Evolutionary conservation across 2,888 invertebrate genomes (phyloP), one percentile per base, ranked within the genome.

Genomic region (Hecatera dysodea): DNA sequence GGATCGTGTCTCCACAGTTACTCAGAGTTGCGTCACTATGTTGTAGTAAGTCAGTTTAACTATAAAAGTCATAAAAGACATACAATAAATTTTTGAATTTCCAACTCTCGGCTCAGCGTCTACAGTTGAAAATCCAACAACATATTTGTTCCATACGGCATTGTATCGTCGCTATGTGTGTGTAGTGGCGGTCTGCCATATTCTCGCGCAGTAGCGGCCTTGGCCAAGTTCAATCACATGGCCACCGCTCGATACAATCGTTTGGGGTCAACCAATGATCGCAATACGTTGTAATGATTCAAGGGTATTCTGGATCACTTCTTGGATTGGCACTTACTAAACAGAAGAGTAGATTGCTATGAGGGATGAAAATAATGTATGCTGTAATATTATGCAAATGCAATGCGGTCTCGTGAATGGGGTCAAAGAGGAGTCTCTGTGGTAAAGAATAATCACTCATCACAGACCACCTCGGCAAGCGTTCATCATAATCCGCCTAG

Each of bases 161-260:
- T 56, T 56, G 3, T 22, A 8, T 2, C 2, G 9, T 17, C 6
- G 36, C 36, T 0, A 22, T 56, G 36, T 56, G 36, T 19, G 44
- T 6, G 44, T 44, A 44, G 44, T 50, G 22, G 15, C 59, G 46
- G 36, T 9, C 36, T 9, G 29, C 42, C n/a, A 24, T 53, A 65
- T 65, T 57, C 62, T 19, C 36, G 73, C 70, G 67, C 73, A 36
- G 9, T 0, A 29, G 52, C 36, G 82, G 55, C 80, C 80, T 80
- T 80, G 80, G 27, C 42, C 59, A 71, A 75, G 80, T 80, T 80
- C 80, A 81, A 78, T 78, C 65, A 67, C 70, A 75, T 67, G 80
- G 78, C 22, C 78, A 57, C 50, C 11, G 46, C 39, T 27, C 52
- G 52, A 46, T 44, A 50, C 44, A 42, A n/a, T 56, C 22, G 12